Evolutionary conservation across 2,797 vertebrate genomes (phyloP).

Genomic region (Sciurus vulgaris): DNA sequence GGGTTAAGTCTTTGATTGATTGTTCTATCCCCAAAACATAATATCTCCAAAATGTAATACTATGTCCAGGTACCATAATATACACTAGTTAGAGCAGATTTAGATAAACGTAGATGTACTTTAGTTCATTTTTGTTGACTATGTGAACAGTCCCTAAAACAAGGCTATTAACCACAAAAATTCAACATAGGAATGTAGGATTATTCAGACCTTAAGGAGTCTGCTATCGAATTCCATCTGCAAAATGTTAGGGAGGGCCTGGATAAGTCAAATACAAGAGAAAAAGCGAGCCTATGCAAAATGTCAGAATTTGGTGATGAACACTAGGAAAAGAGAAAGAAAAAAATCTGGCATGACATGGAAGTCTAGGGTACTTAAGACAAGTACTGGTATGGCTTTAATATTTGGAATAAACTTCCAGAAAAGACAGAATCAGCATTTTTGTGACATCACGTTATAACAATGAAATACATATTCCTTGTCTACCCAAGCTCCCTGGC

Average conservation of each 20-base stretch:
- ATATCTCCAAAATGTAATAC: background rate
- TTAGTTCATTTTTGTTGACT: background rate
- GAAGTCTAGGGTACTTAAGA: background rate
- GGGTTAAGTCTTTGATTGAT: background rate
- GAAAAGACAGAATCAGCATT: background rate
- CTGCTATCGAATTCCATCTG: background rate
- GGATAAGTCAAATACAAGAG: background rate
- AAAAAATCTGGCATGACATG: background rate
- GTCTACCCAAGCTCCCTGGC: too few relatives aligned
- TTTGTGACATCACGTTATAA: background rate
- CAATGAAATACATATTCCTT: background rate
- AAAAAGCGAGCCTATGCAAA: background rate
- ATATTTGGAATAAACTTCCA: background rate
- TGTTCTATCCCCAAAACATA: background rate
- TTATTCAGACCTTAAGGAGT: background rate
- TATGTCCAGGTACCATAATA: background rate
- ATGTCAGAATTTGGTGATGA: background rate
- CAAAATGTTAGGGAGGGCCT: background rate
- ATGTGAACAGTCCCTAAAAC: background rate
- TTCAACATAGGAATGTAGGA: background rate
- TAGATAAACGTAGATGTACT: background rate
- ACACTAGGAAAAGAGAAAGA: background rate
- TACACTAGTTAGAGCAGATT: background rate
- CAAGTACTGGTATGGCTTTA: background rate
- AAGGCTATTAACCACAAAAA: background rate